Evolutionary conservation across 2,888 invertebrate genomes (phyloP).

Genomic region (Mythimna albipuncta): DNA sequence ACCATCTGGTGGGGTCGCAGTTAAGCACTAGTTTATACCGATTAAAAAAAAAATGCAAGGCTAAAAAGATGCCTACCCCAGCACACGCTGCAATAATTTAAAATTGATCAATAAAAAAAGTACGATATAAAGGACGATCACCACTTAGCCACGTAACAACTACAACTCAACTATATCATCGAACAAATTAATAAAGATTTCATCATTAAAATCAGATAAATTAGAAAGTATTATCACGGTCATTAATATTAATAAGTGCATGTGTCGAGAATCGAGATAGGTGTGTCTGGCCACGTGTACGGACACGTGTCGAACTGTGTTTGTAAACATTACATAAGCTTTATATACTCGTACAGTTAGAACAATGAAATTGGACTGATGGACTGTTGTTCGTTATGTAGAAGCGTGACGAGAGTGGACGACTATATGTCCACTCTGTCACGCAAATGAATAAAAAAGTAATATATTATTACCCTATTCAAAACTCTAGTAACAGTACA

Average conservation of each 20-base stretch:
- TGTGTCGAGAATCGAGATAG: neutral
- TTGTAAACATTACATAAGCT: constrained; percentile 18
- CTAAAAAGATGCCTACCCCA: too few species aligned
- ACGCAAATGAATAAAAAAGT: too few species aligned
- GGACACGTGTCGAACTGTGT: constrained; percentile 5
- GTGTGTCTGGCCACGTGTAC: neutral
- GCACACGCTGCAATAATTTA: too few species aligned
- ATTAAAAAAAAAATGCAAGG: too few species aligned
- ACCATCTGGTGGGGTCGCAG: too few species aligned
- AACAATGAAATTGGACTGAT: neutral
- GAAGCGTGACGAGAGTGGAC: too few species aligned
- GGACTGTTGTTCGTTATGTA: neutral
- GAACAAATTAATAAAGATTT: too few species aligned
- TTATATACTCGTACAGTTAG: neutral
- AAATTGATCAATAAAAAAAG: too few species aligned
- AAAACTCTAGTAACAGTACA: too few species aligned
- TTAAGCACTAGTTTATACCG: too few species aligned
- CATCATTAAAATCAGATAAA: neutral
- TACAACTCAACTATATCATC: neutral
- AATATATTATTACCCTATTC: too few species aligned
- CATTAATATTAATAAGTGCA: neutral
- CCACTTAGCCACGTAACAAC: neutral
- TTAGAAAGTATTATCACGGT: neutral
- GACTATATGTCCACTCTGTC: too few species aligned
- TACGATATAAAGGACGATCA: neutral